Base-by-base conservation (phyloP, 2,888 invertebrate genomes). In the Gnatocerus cornutus region DNA sequence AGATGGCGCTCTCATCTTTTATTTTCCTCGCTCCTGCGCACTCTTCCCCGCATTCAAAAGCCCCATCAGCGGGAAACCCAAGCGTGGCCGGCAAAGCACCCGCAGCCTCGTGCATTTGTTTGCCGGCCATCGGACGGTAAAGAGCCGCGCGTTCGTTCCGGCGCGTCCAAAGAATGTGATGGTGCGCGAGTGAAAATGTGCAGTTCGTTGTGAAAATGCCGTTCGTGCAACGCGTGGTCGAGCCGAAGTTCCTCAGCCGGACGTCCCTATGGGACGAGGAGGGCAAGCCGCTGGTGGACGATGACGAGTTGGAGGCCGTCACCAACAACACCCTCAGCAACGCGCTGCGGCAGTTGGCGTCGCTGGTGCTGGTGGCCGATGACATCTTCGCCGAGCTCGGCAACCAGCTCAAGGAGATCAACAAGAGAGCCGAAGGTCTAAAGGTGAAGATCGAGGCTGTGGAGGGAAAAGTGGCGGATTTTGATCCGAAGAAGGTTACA, bases 401-500 rank as follows among this genome's bases (percentile, higher is more conserved):
- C 71, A 87, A 87, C 72, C 92, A 95, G 83, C 88, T 96, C 74
- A 90, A 92, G 80, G 87, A 88, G 73, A 90, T 96, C 77, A 90
- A 91, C 66, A 90, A 91, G 80, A 89, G 95, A 74, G 91, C 94
- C 68, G 90, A 91, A 69, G 85, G 86, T 55, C 90, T 95, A 66
- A 91, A 92, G 83, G 85, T 86, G 66, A 91, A 92, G 83, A 89
- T 96, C 78, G 88, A 88, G 77, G 87, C 86, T 77, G 89, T 96
- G 78, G 92, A 92, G 82, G 90, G 89, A 77, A 88, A 89, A 79
- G 92, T 95, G 79, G 88, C 88, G 79, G 87, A 88, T 73, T 92
- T 90, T 86, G 94, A 96, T 86, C 95, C 96, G 71, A 95, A 94
- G 88, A 92, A 92, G 86, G 93, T 96, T 84, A 91, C 95, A 92